phyloP scores from a whole-genome alignment of 2,797 vertebrate species.

The Myotis findleyi region DNA sequence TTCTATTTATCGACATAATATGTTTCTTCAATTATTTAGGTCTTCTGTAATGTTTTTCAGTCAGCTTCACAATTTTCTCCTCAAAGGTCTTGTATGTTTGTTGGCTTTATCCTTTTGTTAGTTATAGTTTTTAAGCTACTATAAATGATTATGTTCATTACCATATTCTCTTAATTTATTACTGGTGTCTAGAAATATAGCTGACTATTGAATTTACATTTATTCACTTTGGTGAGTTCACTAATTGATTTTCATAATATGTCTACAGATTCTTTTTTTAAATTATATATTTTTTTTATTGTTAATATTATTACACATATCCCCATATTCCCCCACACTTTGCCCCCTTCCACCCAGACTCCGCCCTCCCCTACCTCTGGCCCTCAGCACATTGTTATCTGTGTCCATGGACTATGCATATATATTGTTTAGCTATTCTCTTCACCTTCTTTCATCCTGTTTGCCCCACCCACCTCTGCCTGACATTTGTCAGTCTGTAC shows the following conservation, averaged over 20 bases:
- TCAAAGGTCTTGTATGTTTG: background rate
- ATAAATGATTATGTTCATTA: slow-evolving; percentile 28
- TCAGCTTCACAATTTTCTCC: slow-evolving; percentile 30
- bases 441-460: background rate
- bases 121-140: slow-evolving; percentile 10
- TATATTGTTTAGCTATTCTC: background rate
- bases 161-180: background rate
- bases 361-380: background rate
- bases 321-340: background rate
- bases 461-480: background rate
- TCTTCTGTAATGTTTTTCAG: slow-evolving; percentile 11
- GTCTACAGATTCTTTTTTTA: background rate
- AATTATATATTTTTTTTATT: background rate
- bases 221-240: slow-evolving; percentile 1
- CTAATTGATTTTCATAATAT: slow-evolving; percentile 40
- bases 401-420: background rate
- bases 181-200: slow-evolving; percentile 9
- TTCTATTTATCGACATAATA: slow-evolving; percentile 14
- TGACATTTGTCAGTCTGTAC: background rate
- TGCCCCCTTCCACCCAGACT: background rate
- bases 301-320: background rate
- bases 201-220: slow-evolving; percentile 41
- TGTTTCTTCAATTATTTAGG: background rate
- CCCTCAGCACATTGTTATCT: background rate
- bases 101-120: slow-evolving; percentile 14